Percentiles rank a stretch among this genome's conserved stretches.
phyloP scores from a whole-genome alignment of 2,113 vertebrate species.

The Grantiella picta region DNA sequence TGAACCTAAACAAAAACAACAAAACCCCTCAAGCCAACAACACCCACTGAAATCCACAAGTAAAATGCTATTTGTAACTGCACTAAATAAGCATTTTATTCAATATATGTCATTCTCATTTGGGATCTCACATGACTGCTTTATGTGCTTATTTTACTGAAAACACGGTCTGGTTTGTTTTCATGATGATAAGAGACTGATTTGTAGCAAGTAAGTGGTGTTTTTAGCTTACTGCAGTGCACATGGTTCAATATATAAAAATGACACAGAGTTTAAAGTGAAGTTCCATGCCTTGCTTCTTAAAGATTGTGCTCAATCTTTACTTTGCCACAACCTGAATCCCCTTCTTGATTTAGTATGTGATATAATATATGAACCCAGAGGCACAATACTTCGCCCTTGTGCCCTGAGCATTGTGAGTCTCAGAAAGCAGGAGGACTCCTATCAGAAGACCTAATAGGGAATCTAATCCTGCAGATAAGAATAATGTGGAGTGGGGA shows the following conservation, averaged over 20 bases:
- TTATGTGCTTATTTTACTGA: not conserved
- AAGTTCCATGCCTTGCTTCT: not conserved
- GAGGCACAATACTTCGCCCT: not conserved
- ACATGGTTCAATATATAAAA: not conserved
- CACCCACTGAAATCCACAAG: not conserved
- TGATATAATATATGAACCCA: not conserved
- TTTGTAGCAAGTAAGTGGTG: not conserved
- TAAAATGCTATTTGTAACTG: fast-evolving
- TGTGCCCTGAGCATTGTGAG: not conserved
- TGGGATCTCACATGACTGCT: not conserved
- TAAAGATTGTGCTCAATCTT: not conserved
- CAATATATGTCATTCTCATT: not conserved
- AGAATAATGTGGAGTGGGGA: not conserved
- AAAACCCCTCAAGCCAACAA: not conserved
- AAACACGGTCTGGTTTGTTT: not conserved
- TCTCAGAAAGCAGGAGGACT: not conserved
- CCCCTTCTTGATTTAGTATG: not conserved
- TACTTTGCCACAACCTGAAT: not conserved
- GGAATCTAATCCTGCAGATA: constrained; percentile 43
- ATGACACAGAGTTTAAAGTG: not conserved
- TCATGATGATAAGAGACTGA: not conserved
- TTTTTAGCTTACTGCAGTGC: not conserved
- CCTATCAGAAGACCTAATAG: constrained; percentile 22
- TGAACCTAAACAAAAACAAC: not conserved
- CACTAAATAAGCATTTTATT: not conserved